These are phyloP conservation scores for Acanthochromis polyacanthus DNA, from an alignment of 2,113 vertebrate species.

Conservation along the genomic window DNA sequence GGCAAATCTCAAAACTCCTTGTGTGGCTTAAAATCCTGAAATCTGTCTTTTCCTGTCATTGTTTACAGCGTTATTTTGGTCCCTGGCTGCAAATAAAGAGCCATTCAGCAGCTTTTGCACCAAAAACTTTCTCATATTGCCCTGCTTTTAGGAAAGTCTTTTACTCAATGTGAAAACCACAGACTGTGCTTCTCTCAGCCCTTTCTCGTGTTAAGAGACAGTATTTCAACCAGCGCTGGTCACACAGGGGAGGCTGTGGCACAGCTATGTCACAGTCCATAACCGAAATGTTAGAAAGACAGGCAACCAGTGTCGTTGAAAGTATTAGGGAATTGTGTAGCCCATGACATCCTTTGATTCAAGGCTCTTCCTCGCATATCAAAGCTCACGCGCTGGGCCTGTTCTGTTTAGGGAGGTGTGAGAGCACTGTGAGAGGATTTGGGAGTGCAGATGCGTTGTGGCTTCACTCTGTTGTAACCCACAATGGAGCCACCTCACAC, in stretches of 20 bases:
- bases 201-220: constrained; percentile 40
- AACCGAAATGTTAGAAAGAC: constrained; percentile 45
- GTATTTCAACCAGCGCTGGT: constrained; percentile 44
- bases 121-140: constrained; percentile 48
- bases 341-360: constrained; percentile 65
- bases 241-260: constrained; percentile 39
- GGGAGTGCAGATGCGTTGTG: constrained; percentile 54
- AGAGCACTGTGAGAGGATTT: constrained; percentile 46
- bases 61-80: constrained; percentile 67
- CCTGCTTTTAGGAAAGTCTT: constrained; percentile 48
- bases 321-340: constrained; percentile 60
- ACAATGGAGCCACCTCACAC: constrained; percentile 78
- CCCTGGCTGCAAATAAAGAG: constrained; percentile 65
- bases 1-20: constrained; percentile 47
- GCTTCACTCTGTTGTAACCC: constrained; percentile 73
- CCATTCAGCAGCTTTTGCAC: constrained; percentile 58
- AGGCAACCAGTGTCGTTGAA: constrained; percentile 49
- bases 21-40: constrained; percentile 58
- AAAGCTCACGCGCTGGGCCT: constrained; percentile 72
- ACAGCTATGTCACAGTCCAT: constrained; percentile 58
- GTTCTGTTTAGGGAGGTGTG: constrained; percentile 70
- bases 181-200: constrained; percentile 56
- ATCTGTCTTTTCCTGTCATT: constrained; percentile 66
- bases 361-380: constrained; percentile 64
- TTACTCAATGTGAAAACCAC: constrained; percentile 53